Conservation (phyloP, 1,140 invertebrate species). For the Zelostemma sp. region DNA sequence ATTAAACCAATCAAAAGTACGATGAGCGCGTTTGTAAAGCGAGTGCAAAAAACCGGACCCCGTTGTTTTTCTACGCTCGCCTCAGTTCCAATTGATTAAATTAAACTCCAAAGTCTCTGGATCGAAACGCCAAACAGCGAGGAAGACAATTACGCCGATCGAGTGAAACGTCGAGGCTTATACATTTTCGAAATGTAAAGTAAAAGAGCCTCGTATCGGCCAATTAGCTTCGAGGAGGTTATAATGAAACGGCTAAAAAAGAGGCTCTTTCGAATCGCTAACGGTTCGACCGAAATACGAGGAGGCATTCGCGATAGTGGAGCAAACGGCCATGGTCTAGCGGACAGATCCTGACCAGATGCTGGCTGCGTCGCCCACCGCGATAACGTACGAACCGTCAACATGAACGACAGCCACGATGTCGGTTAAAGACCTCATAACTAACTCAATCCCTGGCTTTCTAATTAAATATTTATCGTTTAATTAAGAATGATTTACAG, state of each 20-base stretch:
- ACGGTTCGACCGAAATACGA: not conserved
- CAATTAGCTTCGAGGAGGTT: too few species aligned
- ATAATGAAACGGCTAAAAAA: too few species aligned
- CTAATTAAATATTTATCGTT: constrained; percentile 68
- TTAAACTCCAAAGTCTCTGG: too few species aligned
- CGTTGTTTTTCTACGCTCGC: too few species aligned
- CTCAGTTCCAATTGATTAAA: too few species aligned
- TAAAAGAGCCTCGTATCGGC: too few species aligned
- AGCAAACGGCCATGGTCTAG: constrained; percentile 8
- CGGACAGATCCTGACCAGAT: constrained; percentile 54
- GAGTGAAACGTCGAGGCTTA: too few species aligned
- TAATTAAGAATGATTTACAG: constrained; percentile 68
- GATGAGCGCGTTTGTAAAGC: too few species aligned
- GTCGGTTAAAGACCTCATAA: constrained; percentile 59
- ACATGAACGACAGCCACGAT: constrained; percentile 12
- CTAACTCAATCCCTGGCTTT: constrained; percentile 58
- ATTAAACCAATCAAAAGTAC: not conserved
- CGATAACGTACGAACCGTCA: constrained; percentile 47
- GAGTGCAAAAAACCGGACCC: too few species aligned
- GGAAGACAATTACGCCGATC: too few species aligned
- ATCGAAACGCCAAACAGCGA: too few species aligned
- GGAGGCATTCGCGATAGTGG: not conserved
- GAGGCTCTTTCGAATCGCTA: not conserved
- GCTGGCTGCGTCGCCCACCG: constrained; percentile 54
- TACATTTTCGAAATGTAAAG: too few species aligned